Evolutionary conservation across 1,140 invertebrate genomes (phyloP), one percentile per base, ranked within the genome.

Genomic region (Chironomus tepperi): DNA sequence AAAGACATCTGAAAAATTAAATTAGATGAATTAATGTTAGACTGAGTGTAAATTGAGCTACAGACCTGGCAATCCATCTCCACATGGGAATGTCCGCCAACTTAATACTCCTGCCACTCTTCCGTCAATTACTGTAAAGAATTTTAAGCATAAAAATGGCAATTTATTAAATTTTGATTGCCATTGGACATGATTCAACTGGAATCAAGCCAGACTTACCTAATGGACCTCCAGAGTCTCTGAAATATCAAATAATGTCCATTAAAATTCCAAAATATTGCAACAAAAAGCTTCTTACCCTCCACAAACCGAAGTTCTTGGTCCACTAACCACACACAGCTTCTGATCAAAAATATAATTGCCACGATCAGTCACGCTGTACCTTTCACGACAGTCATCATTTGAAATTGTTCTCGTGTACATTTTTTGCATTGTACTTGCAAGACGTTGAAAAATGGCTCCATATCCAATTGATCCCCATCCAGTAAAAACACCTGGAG

Each of bases 231-330:
- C 24, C 47, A 57, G 47, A 57, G n/a, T 57, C 47, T n/a, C 47
- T 57, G 47, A 8, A 47, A 5, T n/a, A 57, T 9, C 0, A 12
- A 57, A 57, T 34, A 2, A 34, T 34, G 5, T 2, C 1, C 12
- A 57, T 57, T 57, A n/a, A 12, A 57, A 47, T 47, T 47, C 12
- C 5, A 34, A 15, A 9, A 57, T 57, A 15, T 15, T 5, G 5
- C 5, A 57, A 57, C 15, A n/a, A n/a, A 12, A 15, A 47, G 15
- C 2, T 47, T 57, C 65, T 70, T 21, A 70, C 65, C n/a, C 18
- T 16, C n/a, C 16, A 70, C 65, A 19, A 18, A 70, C 65, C 7
- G 65, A 70, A 70, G 65, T 70, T 70, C 65, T 70, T 70, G 65
- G 65, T 19, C n/a, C 18, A 19, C 16, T 70, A 19, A 70, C 18